A percentile compares a stretch with the other conserved stretches of the same genome.
Evolutionary conservation across 2,113 vertebrate species (phyloP).

Genomic region (Megaptera novaeangliae): DNA sequence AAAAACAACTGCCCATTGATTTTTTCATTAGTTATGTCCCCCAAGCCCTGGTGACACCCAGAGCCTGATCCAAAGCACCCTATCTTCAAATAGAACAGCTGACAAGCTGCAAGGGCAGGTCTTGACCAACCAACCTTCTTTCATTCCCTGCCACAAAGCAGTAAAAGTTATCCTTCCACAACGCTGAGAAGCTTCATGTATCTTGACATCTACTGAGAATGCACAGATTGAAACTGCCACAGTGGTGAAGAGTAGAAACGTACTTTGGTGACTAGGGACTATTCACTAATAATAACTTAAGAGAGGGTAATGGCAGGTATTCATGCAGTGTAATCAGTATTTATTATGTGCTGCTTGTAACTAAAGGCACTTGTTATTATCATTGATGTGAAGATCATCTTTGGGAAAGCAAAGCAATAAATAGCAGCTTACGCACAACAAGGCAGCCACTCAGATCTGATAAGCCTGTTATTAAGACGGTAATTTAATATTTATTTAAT

Average conservation of each 20-base stretch:
- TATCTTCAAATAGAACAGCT: slow-evolving; percentile 41
- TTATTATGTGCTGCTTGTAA: slow-evolving; percentile 20
- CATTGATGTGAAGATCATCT: slow-evolving; percentile 17
- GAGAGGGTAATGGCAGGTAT: background rate
- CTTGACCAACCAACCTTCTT: background rate
- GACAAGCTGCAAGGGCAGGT: slow-evolving; percentile 40
- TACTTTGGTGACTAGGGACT: background rate
- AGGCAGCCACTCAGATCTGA: background rate
- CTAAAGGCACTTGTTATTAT: slow-evolving; percentile 24
- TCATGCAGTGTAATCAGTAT: background rate
- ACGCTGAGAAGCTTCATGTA: background rate
- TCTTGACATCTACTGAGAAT: background rate
- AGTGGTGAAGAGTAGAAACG: background rate
- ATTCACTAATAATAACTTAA: slow-evolving; percentile 5
- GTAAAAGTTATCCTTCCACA: background rate
- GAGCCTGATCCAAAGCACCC: background rate
- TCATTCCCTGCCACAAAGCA: background rate
- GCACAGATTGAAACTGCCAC: background rate
- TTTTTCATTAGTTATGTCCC: slow-evolving; percentile 67
- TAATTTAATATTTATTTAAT: slow-evolving; percentile 19
- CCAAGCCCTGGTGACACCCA: slow-evolving; percentile 17
- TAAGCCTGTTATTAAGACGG: background rate
- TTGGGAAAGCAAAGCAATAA: slow-evolving; percentile 43
- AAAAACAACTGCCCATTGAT: slow-evolving; percentile 67
- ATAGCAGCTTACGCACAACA: background rate